These are phyloP conservation scores for Dolomedes plantarius DNA, from an alignment of 2,888 invertebrate genomes.

Conservation along the genomic window DNA sequence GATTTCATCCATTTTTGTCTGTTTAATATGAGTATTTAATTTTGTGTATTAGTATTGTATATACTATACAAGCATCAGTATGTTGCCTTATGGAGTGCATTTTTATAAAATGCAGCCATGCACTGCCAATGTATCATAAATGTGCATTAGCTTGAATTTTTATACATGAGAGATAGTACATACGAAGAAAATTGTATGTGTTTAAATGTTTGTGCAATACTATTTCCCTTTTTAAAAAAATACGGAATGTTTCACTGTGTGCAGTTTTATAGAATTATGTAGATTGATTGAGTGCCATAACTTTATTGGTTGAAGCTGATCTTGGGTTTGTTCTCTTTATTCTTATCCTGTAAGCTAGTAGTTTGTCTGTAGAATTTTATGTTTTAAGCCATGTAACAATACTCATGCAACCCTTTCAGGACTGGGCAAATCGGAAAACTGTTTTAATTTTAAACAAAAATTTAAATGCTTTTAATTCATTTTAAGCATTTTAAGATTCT, in stretches of 20 bases:
- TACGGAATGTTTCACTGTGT: background rate
- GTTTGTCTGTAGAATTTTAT: no score
- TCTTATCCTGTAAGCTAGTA: no score
- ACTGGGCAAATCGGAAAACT: no score
- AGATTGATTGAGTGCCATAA: conserved; percentile 6
- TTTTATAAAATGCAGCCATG: conserved; percentile 7
- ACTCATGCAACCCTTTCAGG: no score
- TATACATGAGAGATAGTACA: background rate
- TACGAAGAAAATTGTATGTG: background rate
- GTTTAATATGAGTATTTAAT: background rate
- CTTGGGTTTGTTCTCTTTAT: no score
- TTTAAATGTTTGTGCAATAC: background rate
- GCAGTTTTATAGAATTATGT: background rate
- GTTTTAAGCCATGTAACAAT: no score
- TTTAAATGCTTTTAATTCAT: no score
- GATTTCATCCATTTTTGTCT: background rate
- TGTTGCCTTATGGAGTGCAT: conserved; percentile 20
- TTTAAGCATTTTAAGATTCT: no score
- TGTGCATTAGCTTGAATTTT: conserved; percentile 13
- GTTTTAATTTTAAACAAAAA: no score
- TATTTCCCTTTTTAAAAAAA: background rate
- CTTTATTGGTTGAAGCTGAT: background rate
- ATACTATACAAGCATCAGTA: background rate
- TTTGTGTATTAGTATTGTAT: background rate
- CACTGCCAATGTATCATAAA: conserved; percentile 26